Percentiles rank a stretch among this genome's conserved stretches.
phyloP scores from a whole-genome alignment of 2,797 vertebrate species.

The Rhinoraja longicauda region DNA sequence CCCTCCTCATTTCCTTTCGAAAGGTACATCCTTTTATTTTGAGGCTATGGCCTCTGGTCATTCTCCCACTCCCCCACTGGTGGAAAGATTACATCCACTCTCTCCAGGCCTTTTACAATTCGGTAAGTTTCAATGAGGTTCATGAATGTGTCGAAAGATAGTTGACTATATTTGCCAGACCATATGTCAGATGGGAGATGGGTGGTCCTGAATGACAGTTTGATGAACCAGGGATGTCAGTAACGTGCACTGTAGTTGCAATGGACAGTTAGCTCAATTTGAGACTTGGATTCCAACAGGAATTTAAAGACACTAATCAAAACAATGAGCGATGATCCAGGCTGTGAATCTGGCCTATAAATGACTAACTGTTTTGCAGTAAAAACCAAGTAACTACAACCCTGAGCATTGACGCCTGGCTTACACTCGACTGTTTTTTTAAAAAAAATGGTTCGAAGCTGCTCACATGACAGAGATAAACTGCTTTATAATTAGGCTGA shows the following conservation, averaged over 20 bases:
- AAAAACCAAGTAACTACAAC: not conserved
- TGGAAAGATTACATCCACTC: no score
- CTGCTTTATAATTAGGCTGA: not conserved
- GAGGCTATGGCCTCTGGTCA: no score
- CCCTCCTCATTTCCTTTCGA: no score
- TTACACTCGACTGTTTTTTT: not conserved
- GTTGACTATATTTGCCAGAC: not conserved
- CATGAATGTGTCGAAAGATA: not conserved
- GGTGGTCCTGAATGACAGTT: not conserved
- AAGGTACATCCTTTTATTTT: no score
- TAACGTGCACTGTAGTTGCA: not conserved
- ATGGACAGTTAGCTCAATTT: not conserved
- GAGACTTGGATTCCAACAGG: not conserved
- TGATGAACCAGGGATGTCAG: not conserved
- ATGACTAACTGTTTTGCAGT: not conserved
- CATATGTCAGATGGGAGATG: not conserved
- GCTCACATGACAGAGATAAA: not conserved
- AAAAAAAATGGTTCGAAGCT: not conserved
- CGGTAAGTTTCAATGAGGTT: no score
- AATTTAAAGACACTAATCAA: slow-evolving; percentile 1
- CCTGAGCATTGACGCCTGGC: not conserved
- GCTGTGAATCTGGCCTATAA: not conserved
- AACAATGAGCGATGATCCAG: not conserved
- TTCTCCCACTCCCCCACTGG: no score
- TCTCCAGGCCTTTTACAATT: no score